Base-by-base conservation (phyloP, 2,113 vertebrate genomes). In the Oncorhynchus gorbuscha region DNA sequence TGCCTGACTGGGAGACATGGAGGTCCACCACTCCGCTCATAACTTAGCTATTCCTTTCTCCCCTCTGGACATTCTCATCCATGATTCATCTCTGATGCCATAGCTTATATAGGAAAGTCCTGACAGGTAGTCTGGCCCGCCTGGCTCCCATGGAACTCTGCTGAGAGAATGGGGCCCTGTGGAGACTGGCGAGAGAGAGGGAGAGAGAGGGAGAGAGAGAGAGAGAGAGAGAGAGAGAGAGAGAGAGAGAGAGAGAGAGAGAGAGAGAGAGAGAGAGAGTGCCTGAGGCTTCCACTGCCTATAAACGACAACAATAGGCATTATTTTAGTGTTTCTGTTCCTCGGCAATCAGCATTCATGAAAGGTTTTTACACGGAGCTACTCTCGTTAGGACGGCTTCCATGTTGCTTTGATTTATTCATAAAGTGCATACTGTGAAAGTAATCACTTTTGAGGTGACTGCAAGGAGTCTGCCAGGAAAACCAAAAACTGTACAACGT, bases 361-460 rank as follows among this genome's bases (percentile, higher is more conserved):
- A 58, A 16, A 26, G 7, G 9, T 51, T 72, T 77, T 24, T 65
- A 62, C 49, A 59, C 49, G 66, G 28, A 71, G 59, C 64, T 18
- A 24, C 67, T 32, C 32, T 77, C 76, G 79, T 79, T 82, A 77
- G 49, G 12, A 49, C 62, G 35, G 22, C 80, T 77, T 72, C 24
- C 30, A 75, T 22, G 71, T 32, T 49, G 59, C 74, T 79, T 77
- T 83, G 72, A 75, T 77, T 74, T 69, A 26, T 28, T 77, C 59
- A 24, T 72, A 67, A 66, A 73, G n/a, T 66, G 16, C 28, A 51
- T 12, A 55, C 58, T 71, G 45, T 45, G 77, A 65, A 79, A 88
- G 79, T 86, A 88, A 89, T 89, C 89, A 89, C 28, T 72, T 67
- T 79, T 81, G 87, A 85, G 85, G 85, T 84, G 65, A 84, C 86